Conservation (phyloP, 2,113 vertebrate genomes). For the Calidris pugnax region DNA sequence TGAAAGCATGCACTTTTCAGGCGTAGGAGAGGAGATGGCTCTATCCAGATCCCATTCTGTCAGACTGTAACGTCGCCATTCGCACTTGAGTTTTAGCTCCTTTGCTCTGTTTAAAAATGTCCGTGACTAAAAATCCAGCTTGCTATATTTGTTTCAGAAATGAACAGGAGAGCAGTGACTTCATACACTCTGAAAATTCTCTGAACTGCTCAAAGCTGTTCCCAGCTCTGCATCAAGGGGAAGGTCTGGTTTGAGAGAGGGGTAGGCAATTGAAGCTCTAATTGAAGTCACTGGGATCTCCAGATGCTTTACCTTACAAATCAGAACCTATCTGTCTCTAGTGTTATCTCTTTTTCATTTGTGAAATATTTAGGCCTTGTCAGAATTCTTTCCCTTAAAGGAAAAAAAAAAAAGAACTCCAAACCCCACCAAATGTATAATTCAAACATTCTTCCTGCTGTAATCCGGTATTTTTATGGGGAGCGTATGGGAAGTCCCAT, state of each 20-base stretch:
- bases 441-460: background rate
- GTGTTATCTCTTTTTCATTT: background rate
- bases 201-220: background rate
- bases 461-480: background rate
- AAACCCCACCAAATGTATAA: background rate
- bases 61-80: background rate
- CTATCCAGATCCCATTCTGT: background rate
- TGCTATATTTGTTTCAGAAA: background rate
- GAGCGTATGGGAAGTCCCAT: background rate
- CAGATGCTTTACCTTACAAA: background rate
- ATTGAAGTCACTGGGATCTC: background rate
- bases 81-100: fast-evolving
- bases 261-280: background rate
- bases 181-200: background rate
- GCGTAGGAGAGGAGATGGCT: background rate
- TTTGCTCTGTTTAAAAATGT: background rate
- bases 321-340: background rate
- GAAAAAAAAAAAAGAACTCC: background rate
- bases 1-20: background rate
- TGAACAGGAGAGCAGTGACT: background rate
- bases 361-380: background rate
- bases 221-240: background rate
- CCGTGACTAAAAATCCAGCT: background rate
- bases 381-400: background rate
- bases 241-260: background rate